Conservation (phyloP, 2,797 vertebrate species). For the Clarias fuscus region DNA sequence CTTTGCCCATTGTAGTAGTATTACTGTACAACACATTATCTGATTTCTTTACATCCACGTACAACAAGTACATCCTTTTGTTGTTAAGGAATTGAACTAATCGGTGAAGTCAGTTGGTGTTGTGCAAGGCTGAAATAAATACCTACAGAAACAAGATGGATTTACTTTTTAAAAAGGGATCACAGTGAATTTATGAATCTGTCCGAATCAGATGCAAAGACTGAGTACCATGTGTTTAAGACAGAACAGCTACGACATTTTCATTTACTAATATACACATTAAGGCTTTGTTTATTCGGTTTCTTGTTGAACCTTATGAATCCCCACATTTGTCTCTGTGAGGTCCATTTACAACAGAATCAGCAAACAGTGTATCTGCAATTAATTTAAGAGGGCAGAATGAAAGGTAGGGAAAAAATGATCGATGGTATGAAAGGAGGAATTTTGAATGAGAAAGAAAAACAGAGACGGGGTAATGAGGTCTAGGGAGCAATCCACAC, state of each 20-base stretch:
- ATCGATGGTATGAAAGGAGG: background rate
- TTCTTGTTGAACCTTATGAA: background rate
- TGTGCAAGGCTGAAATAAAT: background rate
- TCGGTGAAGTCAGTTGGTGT: conserved; percentile 19
- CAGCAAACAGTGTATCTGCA: background rate
- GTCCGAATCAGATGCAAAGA: conserved; percentile 8
- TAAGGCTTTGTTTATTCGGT: background rate
- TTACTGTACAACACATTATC: background rate
- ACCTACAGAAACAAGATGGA: conserved; percentile 11
- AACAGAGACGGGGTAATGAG: conserved; percentile 1
- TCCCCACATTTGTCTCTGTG: background rate
- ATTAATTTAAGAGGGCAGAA: conserved; percentile 8
- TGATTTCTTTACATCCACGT: conserved; percentile 13
- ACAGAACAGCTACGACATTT: conserved; percentile 1
- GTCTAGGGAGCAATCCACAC: conserved; percentile 7
- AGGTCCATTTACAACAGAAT: conserved; percentile 2
- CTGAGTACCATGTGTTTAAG: background rate
- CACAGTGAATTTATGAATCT: background rate
- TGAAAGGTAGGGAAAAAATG: background rate
- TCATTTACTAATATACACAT: background rate
- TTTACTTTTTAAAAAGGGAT: conserved; percentile 11
- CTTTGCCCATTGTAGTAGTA: background rate
- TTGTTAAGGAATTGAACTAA: conserved; percentile 16
- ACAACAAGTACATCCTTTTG: background rate
- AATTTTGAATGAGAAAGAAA: conserved; percentile 6